phyloP scores from a whole-genome alignment of 2,797 vertebrate genomes.

The Aulostomus chinensis region DNA sequence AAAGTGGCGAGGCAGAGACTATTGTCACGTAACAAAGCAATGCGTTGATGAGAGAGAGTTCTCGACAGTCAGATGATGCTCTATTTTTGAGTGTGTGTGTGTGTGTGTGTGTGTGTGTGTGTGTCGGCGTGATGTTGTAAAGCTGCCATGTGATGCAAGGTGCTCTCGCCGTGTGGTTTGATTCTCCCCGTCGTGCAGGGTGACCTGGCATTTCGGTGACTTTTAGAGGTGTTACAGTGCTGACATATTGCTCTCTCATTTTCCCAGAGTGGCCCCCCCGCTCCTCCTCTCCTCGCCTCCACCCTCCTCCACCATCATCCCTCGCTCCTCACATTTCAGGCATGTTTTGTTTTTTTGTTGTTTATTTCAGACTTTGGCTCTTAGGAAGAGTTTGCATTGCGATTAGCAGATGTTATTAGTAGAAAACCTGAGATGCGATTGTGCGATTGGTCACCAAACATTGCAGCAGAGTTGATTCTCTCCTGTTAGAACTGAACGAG shows the following conservation, averaged over 20 bases:
- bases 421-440: background rate
- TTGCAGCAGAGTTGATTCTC: too few relatives aligned
- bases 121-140: constrained; percentile 41
- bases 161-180: constrained; percentile 54
- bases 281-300: too few relatives aligned
- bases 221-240: constrained; percentile 80
- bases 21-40: constrained; percentile 26
- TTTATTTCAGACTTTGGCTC: constrained; percentile 14
- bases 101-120: too few relatives aligned
- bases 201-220: constrained; percentile 86
- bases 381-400: background rate
- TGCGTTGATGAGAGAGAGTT: constrained; percentile 15
- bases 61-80: constrained; percentile 7
- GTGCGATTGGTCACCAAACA: too few relatives aligned
- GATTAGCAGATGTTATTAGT: too few relatives aligned
- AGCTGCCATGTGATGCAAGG: constrained; percentile 47
- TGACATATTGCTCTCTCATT: constrained; percentile 73
- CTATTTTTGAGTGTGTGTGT: constrained; percentile 6
- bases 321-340: constrained; percentile 10
- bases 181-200: constrained; percentile 64
- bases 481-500: too few relatives aligned
- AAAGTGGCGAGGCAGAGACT: constrained; percentile 25
- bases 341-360: constrained; percentile 25
- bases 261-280: constrained; percentile 34
- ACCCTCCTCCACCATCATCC: background rate